Evolutionary conservation across 64 coral and sea anemone species (phyloP), one percentile per base, ranked within the genome.

Genomic region (Pachyseris speciosa): DNA sequence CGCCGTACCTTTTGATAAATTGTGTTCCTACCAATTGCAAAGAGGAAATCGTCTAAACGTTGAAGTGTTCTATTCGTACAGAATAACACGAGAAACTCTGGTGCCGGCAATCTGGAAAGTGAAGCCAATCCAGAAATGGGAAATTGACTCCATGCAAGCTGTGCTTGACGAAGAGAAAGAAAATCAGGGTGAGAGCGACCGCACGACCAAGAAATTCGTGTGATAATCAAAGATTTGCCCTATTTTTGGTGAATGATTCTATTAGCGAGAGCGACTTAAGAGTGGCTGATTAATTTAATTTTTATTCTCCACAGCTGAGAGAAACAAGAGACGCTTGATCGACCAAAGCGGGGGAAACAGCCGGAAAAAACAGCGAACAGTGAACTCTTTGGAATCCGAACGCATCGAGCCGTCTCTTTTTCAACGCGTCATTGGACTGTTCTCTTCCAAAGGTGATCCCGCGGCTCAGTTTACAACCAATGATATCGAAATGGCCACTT

Each of bases 101-200:
- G 90, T 95, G 17, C 78, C 90, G 6, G 78, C 92, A 3, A 95
- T 99, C 0, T 87, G 86, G 79, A 78, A 91, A 63, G 78, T 72
- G 28, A 81, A 81, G 25, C 48, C 30, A 2, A 83, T 98, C 12
- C 64, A 75, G 10, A 83, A 52, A 19, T 98, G 96, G 96, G 96
- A 98, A 64, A 92, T 98, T 7, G 96, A 98, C 28, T 91, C 93
- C 32, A 77, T 85, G 30, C 86, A 92, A 83, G 87, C 80, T 17
- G 77, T 98, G 34, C 71, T 98, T 12, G 79, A 87, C 8, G 96
- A 98, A 79, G 90, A 89, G 61, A 89, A 67, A n/a, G 49, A 74
- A 26, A 37, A 50, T 8, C 53, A 89, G 85, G 88, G 94, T 87
- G 78, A 37, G 28, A 8, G 19, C n/a, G 15, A 16, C 13, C 2